phyloP scores from a whole-genome alignment of 2,888 invertebrate genomes.

The Sminthurinus aureus region DNA sequence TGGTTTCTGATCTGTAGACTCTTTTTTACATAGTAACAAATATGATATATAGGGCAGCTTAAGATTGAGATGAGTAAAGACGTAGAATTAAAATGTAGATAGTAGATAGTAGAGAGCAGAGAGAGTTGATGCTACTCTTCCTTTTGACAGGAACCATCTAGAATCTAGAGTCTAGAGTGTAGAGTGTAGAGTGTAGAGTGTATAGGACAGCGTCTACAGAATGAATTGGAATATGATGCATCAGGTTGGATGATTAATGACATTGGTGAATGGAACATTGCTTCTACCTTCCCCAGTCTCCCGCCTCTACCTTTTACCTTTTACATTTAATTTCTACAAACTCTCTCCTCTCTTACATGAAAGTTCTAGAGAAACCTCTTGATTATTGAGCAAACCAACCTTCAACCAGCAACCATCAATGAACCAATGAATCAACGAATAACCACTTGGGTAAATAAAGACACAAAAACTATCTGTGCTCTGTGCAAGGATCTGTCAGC shows the following conservation, averaged over 20 bases:
- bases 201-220: no score
- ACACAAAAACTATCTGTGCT: no score
- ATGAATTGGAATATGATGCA: conserved; percentile 36
- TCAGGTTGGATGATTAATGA: conserved; percentile 36
- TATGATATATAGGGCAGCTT: no score
- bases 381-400: no score
- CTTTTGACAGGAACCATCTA: conserved; percentile 32
- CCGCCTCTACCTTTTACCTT: not conserved
- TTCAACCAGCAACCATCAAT: not conserved
- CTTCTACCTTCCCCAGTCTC: not conserved
- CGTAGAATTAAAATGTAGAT: not conserved
- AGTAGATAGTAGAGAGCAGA: not conserved
- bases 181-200: no score
- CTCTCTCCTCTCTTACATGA: not conserved
- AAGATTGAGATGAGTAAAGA: not conserved
- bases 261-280: conserved; percentile 31
- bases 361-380: no score
- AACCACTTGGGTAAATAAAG: conserved; percentile 26
- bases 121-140: conserved; percentile 23
- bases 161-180: no score
- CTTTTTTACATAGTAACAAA: no score
- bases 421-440: not conserved
- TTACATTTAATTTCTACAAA: conserved; percentile 38
- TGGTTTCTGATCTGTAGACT: no score
- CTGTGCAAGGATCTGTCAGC: not conserved